phyloP scores from a whole-genome alignment of 2,797 vertebrate genomes.

The Vireo griseus region DNA sequence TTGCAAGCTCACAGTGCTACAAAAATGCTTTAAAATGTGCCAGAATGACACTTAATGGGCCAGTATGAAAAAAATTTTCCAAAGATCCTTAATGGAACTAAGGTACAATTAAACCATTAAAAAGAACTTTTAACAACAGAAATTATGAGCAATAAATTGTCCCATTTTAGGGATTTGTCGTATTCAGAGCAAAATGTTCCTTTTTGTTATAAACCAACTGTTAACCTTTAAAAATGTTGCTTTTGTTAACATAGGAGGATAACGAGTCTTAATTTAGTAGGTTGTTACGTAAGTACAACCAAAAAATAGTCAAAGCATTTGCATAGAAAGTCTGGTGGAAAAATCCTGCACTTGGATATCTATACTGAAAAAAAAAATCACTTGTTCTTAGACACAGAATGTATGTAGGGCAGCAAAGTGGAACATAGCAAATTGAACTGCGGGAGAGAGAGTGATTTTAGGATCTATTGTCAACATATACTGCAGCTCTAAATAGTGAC shows the following conservation, averaged over 20 bases:
- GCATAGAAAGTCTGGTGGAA: neutral
- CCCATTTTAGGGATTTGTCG: neutral
- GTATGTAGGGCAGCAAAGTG: constrained; percentile 40
- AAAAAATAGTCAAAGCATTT: neutral
- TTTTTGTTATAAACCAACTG: neutral
- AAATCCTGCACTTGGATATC: neutral
- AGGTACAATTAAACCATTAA: neutral
- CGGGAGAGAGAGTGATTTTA: neutral
- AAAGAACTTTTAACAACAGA: neutral
- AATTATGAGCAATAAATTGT: neutral
- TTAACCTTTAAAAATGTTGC: neutral
- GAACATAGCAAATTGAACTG: neutral
- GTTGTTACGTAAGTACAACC: neutral
- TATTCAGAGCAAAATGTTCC: neutral
- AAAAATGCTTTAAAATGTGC: constrained; percentile 15
- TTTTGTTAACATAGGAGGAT: neutral
- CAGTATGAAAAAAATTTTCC: neutral
- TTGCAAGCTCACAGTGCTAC: constrained; percentile 17
- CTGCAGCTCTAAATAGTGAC: neutral
- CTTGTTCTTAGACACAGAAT: neutral
- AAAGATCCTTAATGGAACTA: neutral
- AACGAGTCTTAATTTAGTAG: neutral
- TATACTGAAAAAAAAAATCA: neutral
- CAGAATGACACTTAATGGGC: neutral
- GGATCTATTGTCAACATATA: neutral